Conservation (phyloP, 92 coral and sea anemone species). For the Parazoanthus darwini region DNA sequence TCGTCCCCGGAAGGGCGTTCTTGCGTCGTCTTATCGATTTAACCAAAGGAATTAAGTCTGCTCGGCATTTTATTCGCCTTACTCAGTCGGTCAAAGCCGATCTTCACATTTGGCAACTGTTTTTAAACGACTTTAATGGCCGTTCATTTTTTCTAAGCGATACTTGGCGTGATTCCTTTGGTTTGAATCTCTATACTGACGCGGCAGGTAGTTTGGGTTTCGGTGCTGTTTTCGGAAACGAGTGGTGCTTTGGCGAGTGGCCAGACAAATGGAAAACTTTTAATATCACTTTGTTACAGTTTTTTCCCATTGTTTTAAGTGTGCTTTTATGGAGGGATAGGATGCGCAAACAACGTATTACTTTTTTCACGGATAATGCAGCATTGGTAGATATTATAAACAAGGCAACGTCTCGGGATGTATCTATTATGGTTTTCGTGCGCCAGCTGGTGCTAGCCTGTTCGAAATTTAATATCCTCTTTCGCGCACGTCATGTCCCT, state of each 20-base stretch:
- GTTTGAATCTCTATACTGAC: slow-evolving; percentile 34
- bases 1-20: slow-evolving; percentile 45
- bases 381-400: slow-evolving; percentile 29
- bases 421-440: slow-evolving; percentile 20
- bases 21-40: slow-evolving; percentile 46
- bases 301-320: slow-evolving; percentile 46
- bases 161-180: slow-evolving; percentile 19
- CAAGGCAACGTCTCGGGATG: slow-evolving; percentile 27
- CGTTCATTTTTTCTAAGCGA: slow-evolving; percentile 51
- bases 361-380: slow-evolving; percentile 49
- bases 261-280: slow-evolving; percentile 23
- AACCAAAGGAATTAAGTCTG: slow-evolving; percentile 37
- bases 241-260: slow-evolving; percentile 49
- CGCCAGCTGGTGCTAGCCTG: slow-evolving; percentile 15
- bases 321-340: slow-evolving; percentile 35
- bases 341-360: slow-evolving; percentile 44
- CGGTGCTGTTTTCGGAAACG: slow-evolving; percentile 39
- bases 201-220: slow-evolving; percentile 38
- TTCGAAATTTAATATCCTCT: slow-evolving; percentile 5
- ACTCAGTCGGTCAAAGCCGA: slow-evolving; percentile 26
- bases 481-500: slow-evolving; percentile 18
- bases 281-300: slow-evolving; percentile 27
- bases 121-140: slow-evolving; percentile 34
- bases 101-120: slow-evolving; percentile 37
- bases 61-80: slow-evolving; percentile 46